Conservation (phyloP, 2,113 vertebrate genomes). For the Daubentonia madagascariensis region DNA sequence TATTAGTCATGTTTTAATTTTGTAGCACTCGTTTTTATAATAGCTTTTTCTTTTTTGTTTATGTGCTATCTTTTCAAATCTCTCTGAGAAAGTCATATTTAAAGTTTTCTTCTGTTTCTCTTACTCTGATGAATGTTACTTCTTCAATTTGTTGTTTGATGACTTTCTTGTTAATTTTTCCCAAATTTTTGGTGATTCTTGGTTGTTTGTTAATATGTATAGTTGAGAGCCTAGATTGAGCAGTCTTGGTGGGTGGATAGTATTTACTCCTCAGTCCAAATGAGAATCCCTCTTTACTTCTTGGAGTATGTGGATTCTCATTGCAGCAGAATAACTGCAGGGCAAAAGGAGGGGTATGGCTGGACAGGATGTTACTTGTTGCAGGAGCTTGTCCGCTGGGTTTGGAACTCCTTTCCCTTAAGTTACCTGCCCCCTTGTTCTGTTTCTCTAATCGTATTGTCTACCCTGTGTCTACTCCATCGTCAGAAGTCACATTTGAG, state of each 20-base stretch:
- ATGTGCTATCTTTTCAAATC: not conserved
- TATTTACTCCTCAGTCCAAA: not conserved
- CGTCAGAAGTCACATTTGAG: not conserved
- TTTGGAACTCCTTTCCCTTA: not conserved
- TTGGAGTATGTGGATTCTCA: not conserved
- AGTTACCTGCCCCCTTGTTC: not conserved
- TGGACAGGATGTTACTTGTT: not conserved
- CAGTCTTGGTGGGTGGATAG: not conserved
- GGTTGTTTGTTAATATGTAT: not conserved
- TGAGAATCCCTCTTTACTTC: not conserved
- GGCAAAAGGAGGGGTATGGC: not conserved
- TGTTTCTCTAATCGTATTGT: not conserved
- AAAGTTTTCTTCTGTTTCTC: conserved; percentile 1
- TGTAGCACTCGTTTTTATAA: not conserved
- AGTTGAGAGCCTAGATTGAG: not conserved
- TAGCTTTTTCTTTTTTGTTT: not conserved
- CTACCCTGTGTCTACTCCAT: not conserved
- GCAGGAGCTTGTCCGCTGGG: not conserved
- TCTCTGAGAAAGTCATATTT: not conserved
- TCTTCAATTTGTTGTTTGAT: not conserved
- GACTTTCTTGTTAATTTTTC: not conserved
- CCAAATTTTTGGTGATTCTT: not conserved
- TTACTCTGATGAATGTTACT: not conserved
- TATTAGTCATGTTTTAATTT: not conserved
- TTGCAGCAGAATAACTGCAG: not conserved